Conservation (phyloP, 2,113 vertebrate genomes). For the Jaculus jaculus region DNA sequence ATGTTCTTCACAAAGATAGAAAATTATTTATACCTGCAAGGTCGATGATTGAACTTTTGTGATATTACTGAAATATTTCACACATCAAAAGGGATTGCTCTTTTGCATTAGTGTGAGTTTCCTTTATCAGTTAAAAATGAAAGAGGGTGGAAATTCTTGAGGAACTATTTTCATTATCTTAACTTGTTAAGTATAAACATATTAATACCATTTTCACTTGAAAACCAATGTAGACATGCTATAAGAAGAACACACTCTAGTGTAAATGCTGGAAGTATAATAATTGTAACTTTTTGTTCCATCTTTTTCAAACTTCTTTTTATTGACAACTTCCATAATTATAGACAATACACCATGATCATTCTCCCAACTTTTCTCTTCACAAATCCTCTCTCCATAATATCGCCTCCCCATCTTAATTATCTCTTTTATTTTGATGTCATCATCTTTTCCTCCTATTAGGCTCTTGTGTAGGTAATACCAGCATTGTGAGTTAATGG, state of each 20-base stretch:
- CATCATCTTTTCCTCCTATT: too few species aligned
- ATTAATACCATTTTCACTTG: not conserved
- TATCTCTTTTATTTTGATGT: too few species aligned
- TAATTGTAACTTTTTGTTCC: not conserved
- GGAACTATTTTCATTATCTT: not conserved
- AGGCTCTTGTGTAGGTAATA: too few species aligned
- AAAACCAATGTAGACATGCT: not conserved
- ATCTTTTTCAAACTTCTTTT: too few species aligned
- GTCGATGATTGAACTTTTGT: not conserved
- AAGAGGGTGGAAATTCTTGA: not conserved
- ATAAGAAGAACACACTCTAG: not conserved
- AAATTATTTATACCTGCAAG: not conserved
- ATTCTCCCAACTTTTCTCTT: too few species aligned
- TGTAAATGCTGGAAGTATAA: not conserved
- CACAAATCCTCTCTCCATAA: too few species aligned
- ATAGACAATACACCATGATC: too few species aligned
- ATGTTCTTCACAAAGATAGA: not conserved
- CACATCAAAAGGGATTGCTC: rapidly evolving
- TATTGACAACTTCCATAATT: too few species aligned
- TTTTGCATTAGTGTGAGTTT: not conserved
- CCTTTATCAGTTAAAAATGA: not conserved
- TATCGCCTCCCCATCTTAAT: too few species aligned
- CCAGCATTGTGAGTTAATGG: too few species aligned
- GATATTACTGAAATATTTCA: not conserved
- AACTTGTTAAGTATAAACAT: not conserved